A percentile compares a stretch with the other conserved stretches of the same genome.
Conservation (phyloP, 2,797 vertebrate genomes). For the Leptatherina wallacei region DNA sequence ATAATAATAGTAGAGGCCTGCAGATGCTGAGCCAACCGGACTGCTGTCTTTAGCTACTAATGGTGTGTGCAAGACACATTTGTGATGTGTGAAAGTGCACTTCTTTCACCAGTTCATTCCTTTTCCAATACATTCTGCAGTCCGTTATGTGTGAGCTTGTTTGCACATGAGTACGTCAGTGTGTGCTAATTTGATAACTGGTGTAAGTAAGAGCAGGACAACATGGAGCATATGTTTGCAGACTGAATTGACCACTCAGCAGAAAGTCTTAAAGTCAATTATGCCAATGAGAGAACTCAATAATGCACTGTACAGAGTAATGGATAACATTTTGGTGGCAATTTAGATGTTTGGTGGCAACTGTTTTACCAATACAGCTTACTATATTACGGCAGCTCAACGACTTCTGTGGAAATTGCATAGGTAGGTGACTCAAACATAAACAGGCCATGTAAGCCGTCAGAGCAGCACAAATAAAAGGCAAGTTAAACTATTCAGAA, state of each 20-base stretch:
- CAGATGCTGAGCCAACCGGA: not conserved
- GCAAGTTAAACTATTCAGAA: not conserved
- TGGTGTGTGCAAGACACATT: not conserved
- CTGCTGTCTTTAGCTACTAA: not conserved
- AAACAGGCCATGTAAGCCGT: not conserved
- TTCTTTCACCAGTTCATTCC: not conserved
- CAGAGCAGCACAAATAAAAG: not conserved
- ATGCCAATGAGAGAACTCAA: constrained; percentile 47
- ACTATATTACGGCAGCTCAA: too few relatives aligned
- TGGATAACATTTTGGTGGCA: constrained; percentile 43
- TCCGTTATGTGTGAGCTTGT: constrained; percentile 1
- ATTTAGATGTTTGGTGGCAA: constrained; percentile 49
- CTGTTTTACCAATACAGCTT: not conserved
- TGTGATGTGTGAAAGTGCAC: constrained; percentile 1
- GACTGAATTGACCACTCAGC: constrained; percentile 39
- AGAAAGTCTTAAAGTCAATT: constrained; percentile 58
- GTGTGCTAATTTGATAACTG: constrained; percentile 21
- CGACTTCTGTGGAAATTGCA: not conserved
- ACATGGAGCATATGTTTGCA: constrained; percentile 17
- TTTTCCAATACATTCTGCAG: not conserved
- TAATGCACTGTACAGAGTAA: constrained; percentile 17
- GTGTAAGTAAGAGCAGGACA: constrained; percentile 2
- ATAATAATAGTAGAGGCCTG: not conserved
- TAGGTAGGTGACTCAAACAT: not conserved
- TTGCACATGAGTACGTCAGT: not conserved